Evolutionary conservation across 1,140 invertebrate genomes (phyloP), one percentile per base, ranked within the genome.

Genomic region (Leptoteleia sp.): DNA sequence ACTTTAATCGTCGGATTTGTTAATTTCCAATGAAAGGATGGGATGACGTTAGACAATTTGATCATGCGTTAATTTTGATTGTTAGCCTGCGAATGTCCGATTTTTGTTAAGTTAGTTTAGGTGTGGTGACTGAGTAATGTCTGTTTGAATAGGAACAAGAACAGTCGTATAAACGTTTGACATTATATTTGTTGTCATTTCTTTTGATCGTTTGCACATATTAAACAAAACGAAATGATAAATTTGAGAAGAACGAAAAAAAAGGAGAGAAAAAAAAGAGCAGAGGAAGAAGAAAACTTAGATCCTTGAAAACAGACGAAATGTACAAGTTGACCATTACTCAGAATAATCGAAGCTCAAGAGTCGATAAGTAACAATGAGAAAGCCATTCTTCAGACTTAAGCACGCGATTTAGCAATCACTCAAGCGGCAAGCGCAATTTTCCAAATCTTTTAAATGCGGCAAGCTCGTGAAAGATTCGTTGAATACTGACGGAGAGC

Each of bases 381-480:
- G 78, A 67, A 87, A 82, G 83, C 84, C 82, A 87, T 82, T 87
- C 82, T 77, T 85, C 45, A 81, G 65, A 80, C 76, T 83, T 54
- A 70, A 80, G 68, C 82, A 83, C 81, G 81, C 79, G 71, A 81
- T 72, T 73, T 76, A 84, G 82, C 83, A 86, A 67, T 84, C 79
- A 82, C 82, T 81, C 79, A 86, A 86, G 86, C 85, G 77, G 80
- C 78, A 86, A 85, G 84, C 83, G 71, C 57, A 78, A 62, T 78
- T 72, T 79, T 77, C 68, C 65, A 79, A 76, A 72, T 80, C 68
- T 73, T 68, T 76, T 68, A 55, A 68, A 76, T 76, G 72, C 78
- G 67, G 52, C 68, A 81, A 81, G 79, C 73, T 77, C 70, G 50
- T 76, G 62, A 79, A 68, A 72, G 62, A 65, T 37, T 57, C 62